Evolutionary conservation across 2,797 vertebrate genomes (phyloP).

Genomic region (Spheniscus humboldti): DNA sequence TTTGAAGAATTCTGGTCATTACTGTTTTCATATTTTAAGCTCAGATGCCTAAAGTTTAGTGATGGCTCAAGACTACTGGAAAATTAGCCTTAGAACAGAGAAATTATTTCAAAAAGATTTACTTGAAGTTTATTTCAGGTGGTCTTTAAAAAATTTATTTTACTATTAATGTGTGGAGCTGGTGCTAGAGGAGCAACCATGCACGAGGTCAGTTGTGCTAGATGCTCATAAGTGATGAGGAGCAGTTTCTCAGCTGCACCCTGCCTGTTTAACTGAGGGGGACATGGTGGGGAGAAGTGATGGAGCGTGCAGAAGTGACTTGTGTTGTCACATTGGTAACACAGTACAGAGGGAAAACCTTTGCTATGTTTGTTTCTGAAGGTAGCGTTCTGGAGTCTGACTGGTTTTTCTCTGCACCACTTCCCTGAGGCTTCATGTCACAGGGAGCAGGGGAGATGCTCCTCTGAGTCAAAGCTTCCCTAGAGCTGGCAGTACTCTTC

Average conservation of each 20-base stretch:
- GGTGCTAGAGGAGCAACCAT: not conserved
- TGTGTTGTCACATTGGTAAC: not conserved
- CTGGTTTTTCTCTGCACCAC: not conserved
- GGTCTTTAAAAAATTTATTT: not conserved
- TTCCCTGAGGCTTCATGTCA: not conserved
- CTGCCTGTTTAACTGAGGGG: not conserved
- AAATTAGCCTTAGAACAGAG: not conserved
- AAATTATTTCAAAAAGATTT: not conserved
- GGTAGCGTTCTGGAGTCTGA: not conserved
- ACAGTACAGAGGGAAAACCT: not conserved
- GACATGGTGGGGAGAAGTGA: not conserved
- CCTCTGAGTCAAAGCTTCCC: not conserved
- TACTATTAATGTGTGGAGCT: not conserved
- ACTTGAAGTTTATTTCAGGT: not conserved
- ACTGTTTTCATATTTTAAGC: not conserved
- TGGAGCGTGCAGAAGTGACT: not conserved
- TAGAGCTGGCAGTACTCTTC: not conserved
- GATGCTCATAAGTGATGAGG: accelerated
- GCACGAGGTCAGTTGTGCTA: not conserved
- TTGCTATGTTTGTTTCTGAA: not conserved
- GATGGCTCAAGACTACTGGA: not conserved
- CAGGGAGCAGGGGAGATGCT: not conserved
- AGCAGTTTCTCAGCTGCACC: not conserved
- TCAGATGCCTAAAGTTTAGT: not conserved
- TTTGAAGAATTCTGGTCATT: not conserved